Evolutionary conservation across 92 coral and sea anemone species (phyloP).

Genomic region (Zoanthus solanderi): DNA sequence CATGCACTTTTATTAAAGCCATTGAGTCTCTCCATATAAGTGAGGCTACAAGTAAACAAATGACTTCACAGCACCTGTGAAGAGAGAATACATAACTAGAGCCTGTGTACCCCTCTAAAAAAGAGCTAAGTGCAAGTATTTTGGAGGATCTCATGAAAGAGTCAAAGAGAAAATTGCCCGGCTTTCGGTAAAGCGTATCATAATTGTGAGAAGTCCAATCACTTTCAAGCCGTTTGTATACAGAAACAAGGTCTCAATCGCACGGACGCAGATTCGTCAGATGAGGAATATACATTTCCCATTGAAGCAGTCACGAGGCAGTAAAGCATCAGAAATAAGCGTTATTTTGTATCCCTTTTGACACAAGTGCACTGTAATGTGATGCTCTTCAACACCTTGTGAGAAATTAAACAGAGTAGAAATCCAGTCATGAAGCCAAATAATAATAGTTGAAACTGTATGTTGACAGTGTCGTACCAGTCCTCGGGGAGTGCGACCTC

Average conservation of each 20-base stretch:
- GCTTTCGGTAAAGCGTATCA: slow-evolving; percentile 24
- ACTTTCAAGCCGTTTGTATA: neutral
- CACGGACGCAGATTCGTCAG: neutral
- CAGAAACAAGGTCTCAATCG: neutral
- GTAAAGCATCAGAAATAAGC: slow-evolving; percentile 5
- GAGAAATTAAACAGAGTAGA: slow-evolving; percentile 39
- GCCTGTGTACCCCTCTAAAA: neutral
- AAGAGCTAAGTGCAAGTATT: slow-evolving; percentile 2
- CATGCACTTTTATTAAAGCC: neutral
- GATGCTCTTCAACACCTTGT: slow-evolving; percentile 22
- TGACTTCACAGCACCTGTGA: neutral
- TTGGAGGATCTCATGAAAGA: neutral
- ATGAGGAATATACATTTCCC: neutral
- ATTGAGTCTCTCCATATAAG: neutral
- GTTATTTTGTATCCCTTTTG: slow-evolving; percentile 10
- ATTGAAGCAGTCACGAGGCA: neutral
- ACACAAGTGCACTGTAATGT: slow-evolving; percentile 12
- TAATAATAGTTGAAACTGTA: slow-evolving; percentile 21
- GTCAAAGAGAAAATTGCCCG: slow-evolving; percentile 12
- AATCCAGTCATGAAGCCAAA: slow-evolving; percentile 36
- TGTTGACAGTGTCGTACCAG: slow-evolving; percentile 25
- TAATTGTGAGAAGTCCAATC: slow-evolving; percentile 22
- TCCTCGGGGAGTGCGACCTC: slow-evolving; percentile 31
- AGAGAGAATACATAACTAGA: neutral
- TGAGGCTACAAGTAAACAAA: neutral